Base-by-base conservation (phyloP, 64 coral and sea anemone genomes). In the Pocillopora damicornis region DNA sequence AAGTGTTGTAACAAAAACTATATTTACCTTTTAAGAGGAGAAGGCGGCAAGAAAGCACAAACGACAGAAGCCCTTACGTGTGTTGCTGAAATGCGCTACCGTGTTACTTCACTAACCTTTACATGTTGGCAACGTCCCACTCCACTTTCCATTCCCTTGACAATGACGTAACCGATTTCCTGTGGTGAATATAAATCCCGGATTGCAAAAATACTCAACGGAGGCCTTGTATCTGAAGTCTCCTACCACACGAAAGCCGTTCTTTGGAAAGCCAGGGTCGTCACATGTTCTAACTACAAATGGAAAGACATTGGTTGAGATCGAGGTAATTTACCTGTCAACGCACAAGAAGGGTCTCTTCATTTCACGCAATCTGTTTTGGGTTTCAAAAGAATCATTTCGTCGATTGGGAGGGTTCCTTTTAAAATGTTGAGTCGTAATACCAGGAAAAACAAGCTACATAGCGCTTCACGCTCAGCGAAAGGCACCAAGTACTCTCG, bases 191-290 rank as follows among this genome's bases (percentile, higher is more conserved):
- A 76, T 86, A 76, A 96, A 93, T 63, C 94, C 94, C 57, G 68
- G 88, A 82, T 96, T 73, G 75, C 94, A 96, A 65, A 96, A 93
- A 59, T 88, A 96, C 37, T 96, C 83, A 16, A 96, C 94, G 26
- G 71, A 63, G 1, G 72, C 88, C 18, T 65, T 80, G 14, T 81
- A 79, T 26, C 68, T 78, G 66, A 95, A 95, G 64, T 90, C 61
- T 35, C 89, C 57, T 23, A 88, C 94, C 11, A 90, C 63, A 73
- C 94, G 76, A 61, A 90, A 96, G 25, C 91, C 94, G 45, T 88
- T 84, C 4, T 93, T 96, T 60, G 88, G 91, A 15, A 72, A 15
- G 45, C 94, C 91, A 86, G 94, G 94, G 51, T 93, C 71, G 5
- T 35, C 83, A 38, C 94, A 96, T 81, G 78, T 91, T 83, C 18